phyloP scores from a whole-genome alignment of 2,113 vertebrate genomes.

The Neofelis nebulosa region DNA sequence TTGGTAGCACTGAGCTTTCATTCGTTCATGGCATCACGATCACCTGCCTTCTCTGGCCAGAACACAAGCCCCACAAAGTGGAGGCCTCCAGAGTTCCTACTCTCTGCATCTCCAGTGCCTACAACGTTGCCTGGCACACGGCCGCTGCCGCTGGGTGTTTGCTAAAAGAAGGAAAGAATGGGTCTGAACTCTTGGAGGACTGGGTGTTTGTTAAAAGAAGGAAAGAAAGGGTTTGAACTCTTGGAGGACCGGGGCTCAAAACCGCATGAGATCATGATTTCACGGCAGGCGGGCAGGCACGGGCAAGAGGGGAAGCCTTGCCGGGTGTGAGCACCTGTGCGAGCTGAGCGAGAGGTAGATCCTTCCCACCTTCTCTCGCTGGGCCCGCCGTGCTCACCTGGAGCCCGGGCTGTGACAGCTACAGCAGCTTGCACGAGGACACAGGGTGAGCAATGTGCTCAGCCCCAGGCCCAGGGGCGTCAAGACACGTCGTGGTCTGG shows the following conservation, averaged over 20 bases:
- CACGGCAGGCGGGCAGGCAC: neutral
- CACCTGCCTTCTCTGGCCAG: neutral
- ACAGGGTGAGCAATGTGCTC: accelerated
- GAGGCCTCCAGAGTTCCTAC: neutral
- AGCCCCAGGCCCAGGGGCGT: neutral
- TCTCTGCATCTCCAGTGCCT: neutral
- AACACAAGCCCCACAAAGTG: neutral
- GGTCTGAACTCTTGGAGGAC: neutral
- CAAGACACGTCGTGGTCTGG: accelerated
- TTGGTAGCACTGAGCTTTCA: accelerated
- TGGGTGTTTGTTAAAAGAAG: neutral
- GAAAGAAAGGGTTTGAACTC: neutral
- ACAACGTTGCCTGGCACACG: neutral
- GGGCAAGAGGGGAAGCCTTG: neutral
- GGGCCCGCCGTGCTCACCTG: accelerated
- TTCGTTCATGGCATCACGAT: accelerated
- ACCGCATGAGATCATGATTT: neutral
- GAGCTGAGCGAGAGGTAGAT: neutral
- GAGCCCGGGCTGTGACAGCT: neutral
- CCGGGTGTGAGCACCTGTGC: accelerated
- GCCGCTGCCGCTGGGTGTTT: neutral
- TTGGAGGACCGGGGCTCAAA: neutral
- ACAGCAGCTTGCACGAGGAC: accelerated
- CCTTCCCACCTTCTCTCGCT: no score
- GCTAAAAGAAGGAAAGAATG: neutral